Evolutionary conservation across 2,888 invertebrate genomes (phyloP), one percentile per base, ranked within the genome.

Genomic region (Noctua pronuba): DNA sequence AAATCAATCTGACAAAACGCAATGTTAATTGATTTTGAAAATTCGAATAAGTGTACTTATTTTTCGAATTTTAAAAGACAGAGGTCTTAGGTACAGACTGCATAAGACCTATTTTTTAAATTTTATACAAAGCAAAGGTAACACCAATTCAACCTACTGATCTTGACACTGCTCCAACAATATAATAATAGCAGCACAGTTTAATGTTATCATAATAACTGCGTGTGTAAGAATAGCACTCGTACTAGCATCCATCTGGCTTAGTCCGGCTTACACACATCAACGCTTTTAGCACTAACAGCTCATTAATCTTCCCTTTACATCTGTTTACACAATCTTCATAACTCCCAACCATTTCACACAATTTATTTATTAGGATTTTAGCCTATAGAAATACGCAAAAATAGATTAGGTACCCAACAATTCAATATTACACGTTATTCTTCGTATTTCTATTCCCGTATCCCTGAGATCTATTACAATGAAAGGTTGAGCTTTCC

Each of bases 301-400:
- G 86, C 87, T 86, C 89, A 89, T 92, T 89, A 88, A 92, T 92
- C 91, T 89, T 87, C 55, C 82, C 65, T 74, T 83, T 75, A 79
- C 82, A 85, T 87, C 82, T 91, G 90, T 91, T 91, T 90, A 91
- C 79, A 78, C 75, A 84, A 81, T 88, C 77, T 78, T 86, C 90
- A 89, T 91, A 90, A 89, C 84, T 91, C 78, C 86, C 86, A 86
- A 87, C 83, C 80, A 80, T 84, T 82, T 71, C 55, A 79, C 77
- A 82, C 74, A 84, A 85, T 86, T 83, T 87, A 85, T 84, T 85
- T 86, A 84, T 84, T 79, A 82, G 6, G 24, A 66, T 75, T 75
- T 76, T n/a, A 71, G 38, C 58, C 75, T 75, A 85, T 73, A 73
- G 28, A 85, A 79, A 80, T 70, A 31, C 24, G n/a, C 75, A 35